These are phyloP conservation scores for Druceiella hillmani DNA, from an alignment of 2,888 invertebrate species.

Conservation along the genomic window DNA sequence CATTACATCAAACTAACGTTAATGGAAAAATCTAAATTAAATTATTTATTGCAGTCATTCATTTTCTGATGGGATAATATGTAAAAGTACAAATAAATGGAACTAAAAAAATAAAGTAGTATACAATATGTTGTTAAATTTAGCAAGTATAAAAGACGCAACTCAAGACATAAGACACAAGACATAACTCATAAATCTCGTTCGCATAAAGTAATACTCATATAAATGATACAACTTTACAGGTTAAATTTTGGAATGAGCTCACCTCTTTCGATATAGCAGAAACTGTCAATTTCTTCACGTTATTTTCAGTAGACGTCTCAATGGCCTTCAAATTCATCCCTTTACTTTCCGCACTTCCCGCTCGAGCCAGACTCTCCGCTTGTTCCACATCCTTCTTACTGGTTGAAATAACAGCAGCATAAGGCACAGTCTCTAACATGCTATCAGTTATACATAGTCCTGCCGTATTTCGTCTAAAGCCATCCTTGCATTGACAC, in stretches of 20 bases:
- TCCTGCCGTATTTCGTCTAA: conserved; percentile 41
- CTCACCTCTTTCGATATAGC: conserved; percentile 70
- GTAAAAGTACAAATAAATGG: too few relatives aligned
- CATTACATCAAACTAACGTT: too few relatives aligned
- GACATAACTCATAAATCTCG: too few relatives aligned
- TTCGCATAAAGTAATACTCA: too few relatives aligned
- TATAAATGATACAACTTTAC: too few relatives aligned
- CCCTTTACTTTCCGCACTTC: conserved; percentile 32
- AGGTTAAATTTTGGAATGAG: background rate
- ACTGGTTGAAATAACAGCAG: conserved; percentile 33
- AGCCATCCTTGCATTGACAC: conserved; percentile 68
- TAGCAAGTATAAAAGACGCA: too few relatives aligned
- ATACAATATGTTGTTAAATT: too few relatives aligned
- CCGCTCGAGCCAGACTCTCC: conserved; percentile 33
- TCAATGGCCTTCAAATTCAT: conserved; percentile 28
- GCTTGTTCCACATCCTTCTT: conserved; percentile 44
- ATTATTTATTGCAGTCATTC: too few relatives aligned
- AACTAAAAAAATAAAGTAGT: too few relatives aligned
- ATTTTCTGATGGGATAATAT: too few relatives aligned
- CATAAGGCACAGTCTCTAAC: conserved; percentile 38
- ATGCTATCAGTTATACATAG: conserved; percentile 32
- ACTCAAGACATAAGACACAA: too few relatives aligned
- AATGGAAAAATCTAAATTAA: too few relatives aligned
- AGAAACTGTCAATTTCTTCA: conserved; percentile 66
- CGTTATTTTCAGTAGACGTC: conserved; percentile 42